Base-by-base conservation (phyloP, 2,888 invertebrate species). In the Agriopis leucophaearia region DNA sequence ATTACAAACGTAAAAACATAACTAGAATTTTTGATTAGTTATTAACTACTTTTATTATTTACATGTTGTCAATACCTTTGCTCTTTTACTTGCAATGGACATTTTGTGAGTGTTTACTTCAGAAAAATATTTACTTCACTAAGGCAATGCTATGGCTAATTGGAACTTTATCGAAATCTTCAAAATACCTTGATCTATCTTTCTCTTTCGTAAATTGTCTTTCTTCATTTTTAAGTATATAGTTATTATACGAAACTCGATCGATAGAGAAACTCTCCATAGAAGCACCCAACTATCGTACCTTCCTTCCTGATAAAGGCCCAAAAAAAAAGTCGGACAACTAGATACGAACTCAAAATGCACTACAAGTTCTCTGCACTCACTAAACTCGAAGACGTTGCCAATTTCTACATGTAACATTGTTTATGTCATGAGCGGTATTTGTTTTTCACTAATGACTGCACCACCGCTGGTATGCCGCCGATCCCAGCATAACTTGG, bases 361-460 rank as follows among this genome's bases (percentile, higher is more conserved):
- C 47, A 18, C 10, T 13, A 10, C 15, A 16, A 16, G 8, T 13
- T 27, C n/a, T n/a, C 8, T 47, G 9, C 47, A 35, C n/a, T 51
- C n/a, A 35, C 51, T 12, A 48, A 40, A 51, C 9, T n/a, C 42
- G 13, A 40, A 16, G 16, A 12, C 16, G 16, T 54, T 42, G 56
- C 44, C 44, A 56, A 56, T 27, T 18, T 50, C 12, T 48, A 48
- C 35, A 66, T 36, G 60, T 38, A 54, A 8, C 36, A 38, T 42
- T 18, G 27, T 8, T 27, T 71, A 71, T 5, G 69, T 65, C 66
- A 77, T 68, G 10, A 76, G 71, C 35, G 73, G 74, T 40, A 70
- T 56, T 69, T 74, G 71, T 64, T 75, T 78, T 42, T 71, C 74
- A 56, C 68, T 64, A 9, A 48, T 52, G 0, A 69, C 54, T 18